Conservation (phyloP, 2,113 vertebrate species). For the Zingel zingel region DNA sequence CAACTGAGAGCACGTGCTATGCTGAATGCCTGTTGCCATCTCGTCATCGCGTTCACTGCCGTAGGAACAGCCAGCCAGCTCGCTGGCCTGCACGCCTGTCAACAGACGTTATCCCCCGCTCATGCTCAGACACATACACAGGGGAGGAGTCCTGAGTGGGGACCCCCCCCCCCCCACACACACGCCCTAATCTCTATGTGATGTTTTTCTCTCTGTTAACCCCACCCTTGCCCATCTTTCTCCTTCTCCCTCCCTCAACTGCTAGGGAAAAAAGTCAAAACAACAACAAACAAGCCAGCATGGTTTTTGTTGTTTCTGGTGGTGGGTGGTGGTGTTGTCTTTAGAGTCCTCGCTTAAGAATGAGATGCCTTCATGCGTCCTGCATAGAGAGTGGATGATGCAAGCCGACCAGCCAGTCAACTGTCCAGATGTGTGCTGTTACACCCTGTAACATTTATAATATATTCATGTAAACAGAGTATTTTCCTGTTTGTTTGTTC, state of each 20-base stretch:
- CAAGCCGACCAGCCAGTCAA: neutral
- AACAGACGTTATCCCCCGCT: constrained; percentile 56
- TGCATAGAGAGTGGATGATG: constrained; percentile 16
- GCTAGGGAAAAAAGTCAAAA: constrained; percentile 57
- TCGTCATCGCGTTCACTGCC: constrained; percentile 72
- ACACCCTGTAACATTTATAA: neutral
- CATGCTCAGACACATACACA: constrained; percentile 35
- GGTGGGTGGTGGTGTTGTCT: constrained; percentile 32
- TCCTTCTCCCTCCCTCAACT: constrained; percentile 46
- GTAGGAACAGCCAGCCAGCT: constrained; percentile 76
- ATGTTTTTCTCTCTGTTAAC: constrained; percentile 74
- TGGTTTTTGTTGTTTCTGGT: constrained; percentile 72
- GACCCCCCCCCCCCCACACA: constrained; percentile 21
- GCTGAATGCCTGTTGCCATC: constrained; percentile 83
- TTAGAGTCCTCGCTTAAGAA: constrained; percentile 6
- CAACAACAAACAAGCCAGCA: constrained; percentile 75
- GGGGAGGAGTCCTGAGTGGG: constrained; percentile 60
- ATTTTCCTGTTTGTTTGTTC: constrained; percentile 15
- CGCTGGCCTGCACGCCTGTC: constrained; percentile 65
- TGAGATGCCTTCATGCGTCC: constrained; percentile 14
- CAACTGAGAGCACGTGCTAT: constrained; percentile 82
- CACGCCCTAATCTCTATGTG: constrained; percentile 69
- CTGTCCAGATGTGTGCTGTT: constrained; percentile 38
- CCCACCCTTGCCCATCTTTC: constrained; percentile 62
- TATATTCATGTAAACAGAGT: no score